Conservation (phyloP, 2,113 vertebrate species). For the Columba janthina region DNA sequence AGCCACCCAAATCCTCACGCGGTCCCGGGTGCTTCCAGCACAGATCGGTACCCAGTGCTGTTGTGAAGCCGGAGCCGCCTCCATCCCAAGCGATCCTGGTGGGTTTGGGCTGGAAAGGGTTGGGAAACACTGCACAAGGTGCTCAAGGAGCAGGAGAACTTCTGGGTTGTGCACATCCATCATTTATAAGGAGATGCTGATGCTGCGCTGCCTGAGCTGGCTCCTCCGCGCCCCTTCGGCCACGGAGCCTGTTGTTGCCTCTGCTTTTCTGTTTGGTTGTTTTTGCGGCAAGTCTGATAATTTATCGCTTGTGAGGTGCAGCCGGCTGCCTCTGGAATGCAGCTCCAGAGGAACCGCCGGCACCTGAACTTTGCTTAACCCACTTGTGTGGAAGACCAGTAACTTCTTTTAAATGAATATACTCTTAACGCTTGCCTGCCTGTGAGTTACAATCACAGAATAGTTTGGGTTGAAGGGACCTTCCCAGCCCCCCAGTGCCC, state of each 20-base stretch:
- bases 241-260: background rate
- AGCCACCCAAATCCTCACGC: fast-evolving
- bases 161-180: background rate
- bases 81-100: background rate
- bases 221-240: fast-evolving
- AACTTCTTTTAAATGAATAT: background rate
- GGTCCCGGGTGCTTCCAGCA: background rate
- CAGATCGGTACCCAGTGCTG: fast-evolving
- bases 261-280: too few relatives aligned
- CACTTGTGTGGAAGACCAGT: background rate
- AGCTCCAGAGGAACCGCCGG: background rate
- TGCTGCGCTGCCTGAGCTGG: background rate
- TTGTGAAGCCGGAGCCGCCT: background rate
- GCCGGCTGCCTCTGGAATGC: background rate
- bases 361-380: background rate
- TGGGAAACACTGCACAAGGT: background rate
- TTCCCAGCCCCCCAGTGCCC: too few relatives aligned
- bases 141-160: background rate
- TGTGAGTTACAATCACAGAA: background rate
- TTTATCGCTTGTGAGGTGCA: background rate
- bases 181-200: background rate
- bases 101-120: background rate
- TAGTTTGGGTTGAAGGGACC: too few relatives aligned
- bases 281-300: background rate
- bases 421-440: background rate